Base-by-base conservation (phyloP, 2,113 vertebrate genomes). In the Todiramphus saurophagus region DNA sequence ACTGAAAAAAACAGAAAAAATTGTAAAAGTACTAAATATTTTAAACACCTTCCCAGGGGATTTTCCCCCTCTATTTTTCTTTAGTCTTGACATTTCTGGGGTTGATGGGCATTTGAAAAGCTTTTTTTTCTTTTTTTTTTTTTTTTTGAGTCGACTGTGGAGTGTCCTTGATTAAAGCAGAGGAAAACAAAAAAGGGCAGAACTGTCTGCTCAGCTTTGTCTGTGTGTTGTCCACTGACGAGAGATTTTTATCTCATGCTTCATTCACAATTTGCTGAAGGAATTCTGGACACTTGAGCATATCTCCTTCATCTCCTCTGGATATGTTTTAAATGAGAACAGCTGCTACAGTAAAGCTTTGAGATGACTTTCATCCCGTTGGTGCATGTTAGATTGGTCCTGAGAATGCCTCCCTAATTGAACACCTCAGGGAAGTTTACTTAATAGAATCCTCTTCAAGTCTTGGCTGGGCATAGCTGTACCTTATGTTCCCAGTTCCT, bases 271-370 rank as follows among this genome's bases (percentile, higher is more conserved):
- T 63, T 96, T 94, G 37, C 43, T 90, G 73, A 83, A 95, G 64
- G 56, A 94, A 43, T 83, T 76, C 53, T 84, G 67, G 35, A 90
- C 72, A 46, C 68, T 90, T 83, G 37, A 44, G 31, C 53, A 48
- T 78, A 72, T 81, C 64, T 96, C n/a, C 64, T 91, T 86, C 16
- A 8, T 89, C 64, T 94, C 89, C 43, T 95, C 83, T 94, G 94
- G 60, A 39, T 83, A 25, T 48, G 27, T 78, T 94, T 94, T 96
- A 93, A 96, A 82, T 89, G 56, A 84, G 69, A 94, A 69, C 89
- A 95, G 66, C 73, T 92, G 73, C 91, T 87, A 35, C 77, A 92
- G 27, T 62, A 18, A 73, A 91, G 69, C 44, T 93, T 79, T 85
- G 46, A 79, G 70, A 59, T 43, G 28, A 28, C 44, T 92, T 14